These are phyloP conservation scores for Agrotis ipsilon DNA, from an alignment of 2,888 invertebrate species.

Conservation along the genomic window DNA sequence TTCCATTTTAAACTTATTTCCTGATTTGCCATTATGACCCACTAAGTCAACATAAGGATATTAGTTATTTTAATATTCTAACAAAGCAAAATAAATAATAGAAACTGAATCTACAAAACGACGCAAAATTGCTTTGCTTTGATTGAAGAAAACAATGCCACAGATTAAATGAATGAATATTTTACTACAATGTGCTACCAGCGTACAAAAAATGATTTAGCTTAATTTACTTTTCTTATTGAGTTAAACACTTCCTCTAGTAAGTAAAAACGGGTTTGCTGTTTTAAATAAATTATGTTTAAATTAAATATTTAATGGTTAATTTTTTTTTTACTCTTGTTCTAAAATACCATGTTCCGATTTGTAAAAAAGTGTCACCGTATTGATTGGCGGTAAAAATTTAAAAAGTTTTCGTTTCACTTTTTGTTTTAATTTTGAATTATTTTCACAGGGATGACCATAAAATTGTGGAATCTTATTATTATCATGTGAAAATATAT, in stretches of 20 bases:
- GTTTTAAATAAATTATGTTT: neutral
- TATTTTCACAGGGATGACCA: neutral
- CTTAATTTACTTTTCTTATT: no score
- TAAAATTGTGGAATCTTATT: neutral
- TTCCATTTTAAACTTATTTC: conserved; percentile 94
- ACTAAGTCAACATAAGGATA: conserved; percentile 43
- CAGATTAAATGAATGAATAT: no score
- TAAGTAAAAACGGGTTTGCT: neutral
- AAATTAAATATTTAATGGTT: neutral
- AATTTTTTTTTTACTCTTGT: neutral
- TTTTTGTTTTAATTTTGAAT: neutral
- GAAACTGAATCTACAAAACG: conserved; percentile 66
- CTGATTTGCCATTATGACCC: conserved; percentile 83
- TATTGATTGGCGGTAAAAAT: conserved; percentile 13
- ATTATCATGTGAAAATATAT: neutral
- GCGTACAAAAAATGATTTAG: conserved; percentile 2
- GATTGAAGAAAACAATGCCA: conserved; percentile 65
- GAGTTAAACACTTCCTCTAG: no score
- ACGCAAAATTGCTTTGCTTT: conserved; percentile 65
- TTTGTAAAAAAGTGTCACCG: neutral
- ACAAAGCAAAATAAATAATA: conserved; percentile 60
- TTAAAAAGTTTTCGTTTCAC: neutral
- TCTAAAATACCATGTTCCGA: conserved; percentile 5
- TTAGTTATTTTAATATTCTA: conserved; percentile 14
- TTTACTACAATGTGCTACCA: no score